Base-by-base conservation (phyloP, 2,797 vertebrate species). In the Aldrovandia affinis region DNA sequence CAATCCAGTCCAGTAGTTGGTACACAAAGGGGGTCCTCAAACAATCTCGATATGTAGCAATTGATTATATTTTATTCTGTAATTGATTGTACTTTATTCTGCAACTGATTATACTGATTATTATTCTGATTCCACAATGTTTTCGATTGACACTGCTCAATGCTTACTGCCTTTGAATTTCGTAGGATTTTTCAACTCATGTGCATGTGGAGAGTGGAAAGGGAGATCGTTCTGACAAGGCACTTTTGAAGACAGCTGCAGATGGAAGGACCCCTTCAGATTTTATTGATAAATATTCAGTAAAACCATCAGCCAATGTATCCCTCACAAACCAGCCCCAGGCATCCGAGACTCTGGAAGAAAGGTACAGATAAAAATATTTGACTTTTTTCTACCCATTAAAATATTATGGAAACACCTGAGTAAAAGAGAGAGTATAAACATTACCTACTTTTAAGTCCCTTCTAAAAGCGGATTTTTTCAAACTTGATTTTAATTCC, bases 331-430 rank as follows among this genome's bases (percentile, higher is more conserved):
- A 78, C 5, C 88, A 87, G 36, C 78, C 22, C 78, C 83, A 83
- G 82, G 44, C 33, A 33, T 9, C 8, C 15, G 22, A 47, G 14
- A 85, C 42, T 70, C 84, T 88, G 25, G 89, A 90, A 63, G 83
- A 86, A 86, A 93, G 93, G 93, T 93, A 83, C n/a, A 20, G 33
- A n/a, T 55, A 44, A 52, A 20, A 42, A 20, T 20, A 30, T 54
- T 8, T 33, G 47, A 33, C 42, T 65, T 83, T 36, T 78, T 68
- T n/a, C n/a, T n/a, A n/a, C 15, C 30, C 22, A 39, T 30, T 15
- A 70, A 70, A 20, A 39, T 36, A 73, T 25, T 25, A 61, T 25
- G 20, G 14, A 25, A 14, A 5, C 15, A 52, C 4, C 4, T 52
- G 50, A 52, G 4, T 52, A 52, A 52, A 4, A 12, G 50, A 52